phyloP scores from a whole-genome alignment of 2,888 invertebrate genomes.

The Rhamphomyia laevipes region DNA sequence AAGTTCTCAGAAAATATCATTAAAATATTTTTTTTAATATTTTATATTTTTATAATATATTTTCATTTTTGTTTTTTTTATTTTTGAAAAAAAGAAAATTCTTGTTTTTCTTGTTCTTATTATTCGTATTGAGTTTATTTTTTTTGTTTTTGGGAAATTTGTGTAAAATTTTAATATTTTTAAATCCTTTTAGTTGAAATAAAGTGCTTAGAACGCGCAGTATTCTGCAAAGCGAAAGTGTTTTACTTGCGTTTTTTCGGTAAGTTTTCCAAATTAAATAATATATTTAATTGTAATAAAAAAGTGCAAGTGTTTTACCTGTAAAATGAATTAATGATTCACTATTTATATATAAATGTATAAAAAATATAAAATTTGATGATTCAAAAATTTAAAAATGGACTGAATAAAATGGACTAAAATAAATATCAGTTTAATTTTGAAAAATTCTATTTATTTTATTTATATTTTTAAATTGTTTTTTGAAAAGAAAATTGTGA shows the following conservation, averaged over 20 bases:
- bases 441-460: no score
- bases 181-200: slow-evolving; percentile 15
- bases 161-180: not conserved
- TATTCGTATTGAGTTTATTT: not conserved
- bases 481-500: no score
- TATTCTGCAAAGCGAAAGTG: slow-evolving; percentile 17
- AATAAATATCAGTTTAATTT: no score
- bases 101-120: not conserved
- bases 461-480: no score
- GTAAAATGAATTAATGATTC: not conserved
- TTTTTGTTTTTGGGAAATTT: not conserved
- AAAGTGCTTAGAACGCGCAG: slow-evolving; percentile 20
- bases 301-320: not conserved
- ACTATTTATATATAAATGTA: no score
- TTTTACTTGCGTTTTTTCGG: slow-evolving; percentile 4
- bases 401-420: no score
- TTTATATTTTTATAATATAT: not conserved
- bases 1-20: no score
- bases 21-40: not conserved
- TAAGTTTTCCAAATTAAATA: not conserved
- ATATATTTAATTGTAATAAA: not conserved
- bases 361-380: no score
- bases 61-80: not conserved
- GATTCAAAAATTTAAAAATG: no score
- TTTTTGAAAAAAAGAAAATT: not conserved